phyloP scores from a whole-genome alignment of 2,888 invertebrate species.

The Acanthosoma haemorrhoidale region DNA sequence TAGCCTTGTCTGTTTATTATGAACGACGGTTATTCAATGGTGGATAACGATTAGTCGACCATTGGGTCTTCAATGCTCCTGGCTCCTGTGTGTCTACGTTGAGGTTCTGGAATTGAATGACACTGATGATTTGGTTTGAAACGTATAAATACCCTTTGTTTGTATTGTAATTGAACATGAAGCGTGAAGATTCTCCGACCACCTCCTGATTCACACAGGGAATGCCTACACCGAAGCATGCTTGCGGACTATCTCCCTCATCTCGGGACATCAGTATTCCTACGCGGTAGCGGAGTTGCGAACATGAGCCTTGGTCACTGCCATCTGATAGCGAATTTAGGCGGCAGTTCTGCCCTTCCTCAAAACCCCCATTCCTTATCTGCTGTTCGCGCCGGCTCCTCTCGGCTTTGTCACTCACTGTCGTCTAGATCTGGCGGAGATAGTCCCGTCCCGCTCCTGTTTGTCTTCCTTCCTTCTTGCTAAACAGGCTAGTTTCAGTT shows the following conservation, averaged over 20 bases:
- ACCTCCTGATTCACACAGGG: neutral
- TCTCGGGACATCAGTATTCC: constrained; percentile 6
- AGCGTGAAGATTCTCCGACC: neutral
- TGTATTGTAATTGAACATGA: no score
- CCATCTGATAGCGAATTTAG: neutral
- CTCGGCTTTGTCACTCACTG: neutral
- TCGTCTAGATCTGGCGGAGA: neutral
- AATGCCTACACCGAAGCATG: neutral
- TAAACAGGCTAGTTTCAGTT: neutral
- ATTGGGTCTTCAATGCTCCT: no score
- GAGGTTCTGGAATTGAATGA: no score
- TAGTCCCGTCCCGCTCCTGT: neutral
- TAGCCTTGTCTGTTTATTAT: no score
- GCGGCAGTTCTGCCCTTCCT: neutral
- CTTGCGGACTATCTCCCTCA: neutral
- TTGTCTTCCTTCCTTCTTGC: neutral
- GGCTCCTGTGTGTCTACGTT: no score
- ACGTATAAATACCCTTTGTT: no score
- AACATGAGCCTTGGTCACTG: neutral
- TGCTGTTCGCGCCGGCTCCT: neutral
- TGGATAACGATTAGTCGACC: no score
- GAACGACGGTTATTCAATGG: no score
- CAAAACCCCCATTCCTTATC: no score
- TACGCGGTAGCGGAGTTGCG: neutral
- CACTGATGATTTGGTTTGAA: no score